A percentile compares a stretch with the other conserved stretches of the same genome.
Evolutionary conservation across 2,113 vertebrate species (phyloP).

Genomic region (Eulacestoma nigropectus): DNA sequence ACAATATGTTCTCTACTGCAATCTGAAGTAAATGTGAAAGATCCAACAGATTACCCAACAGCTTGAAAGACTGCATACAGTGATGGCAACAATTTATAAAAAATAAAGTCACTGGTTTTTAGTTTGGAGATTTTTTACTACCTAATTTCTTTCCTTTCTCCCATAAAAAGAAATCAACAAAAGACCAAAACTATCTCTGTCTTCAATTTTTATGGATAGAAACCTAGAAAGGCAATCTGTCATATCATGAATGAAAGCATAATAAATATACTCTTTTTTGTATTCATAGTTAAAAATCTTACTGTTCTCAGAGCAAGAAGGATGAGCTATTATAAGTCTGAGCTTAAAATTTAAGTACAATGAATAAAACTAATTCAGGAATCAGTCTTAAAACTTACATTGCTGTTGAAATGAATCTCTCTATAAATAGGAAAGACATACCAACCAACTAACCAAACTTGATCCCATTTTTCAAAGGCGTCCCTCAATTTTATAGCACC

Average conservation of each 20-base stretch:
- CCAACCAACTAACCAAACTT: neutral
- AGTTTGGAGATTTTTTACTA: neutral
- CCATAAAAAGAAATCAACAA: neutral
- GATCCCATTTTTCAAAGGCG: neutral
- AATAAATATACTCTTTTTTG: neutral
- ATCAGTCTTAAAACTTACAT: neutral
- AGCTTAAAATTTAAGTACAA: neutral
- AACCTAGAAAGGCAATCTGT: neutral
- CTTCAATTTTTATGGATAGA: neutral
- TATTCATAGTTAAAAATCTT: neutral
- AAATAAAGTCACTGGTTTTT: neutral
- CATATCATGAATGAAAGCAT: neutral
- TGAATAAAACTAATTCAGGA: neutral
- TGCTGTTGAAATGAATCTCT: fast-evolving
- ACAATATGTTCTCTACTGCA: neutral
- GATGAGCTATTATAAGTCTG: neutral
- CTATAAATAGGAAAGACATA: neutral
- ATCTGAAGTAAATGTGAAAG: neutral
- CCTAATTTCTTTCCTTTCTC: neutral
- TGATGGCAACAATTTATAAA: neutral
- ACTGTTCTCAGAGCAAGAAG: neutral
- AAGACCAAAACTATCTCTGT: neutral
- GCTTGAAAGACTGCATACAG: neutral
- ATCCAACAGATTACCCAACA: neutral
- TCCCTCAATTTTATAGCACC: neutral